Base-by-base conservation (phyloP, 2,888 invertebrate species). In the Pyralis farinalis region DNA sequence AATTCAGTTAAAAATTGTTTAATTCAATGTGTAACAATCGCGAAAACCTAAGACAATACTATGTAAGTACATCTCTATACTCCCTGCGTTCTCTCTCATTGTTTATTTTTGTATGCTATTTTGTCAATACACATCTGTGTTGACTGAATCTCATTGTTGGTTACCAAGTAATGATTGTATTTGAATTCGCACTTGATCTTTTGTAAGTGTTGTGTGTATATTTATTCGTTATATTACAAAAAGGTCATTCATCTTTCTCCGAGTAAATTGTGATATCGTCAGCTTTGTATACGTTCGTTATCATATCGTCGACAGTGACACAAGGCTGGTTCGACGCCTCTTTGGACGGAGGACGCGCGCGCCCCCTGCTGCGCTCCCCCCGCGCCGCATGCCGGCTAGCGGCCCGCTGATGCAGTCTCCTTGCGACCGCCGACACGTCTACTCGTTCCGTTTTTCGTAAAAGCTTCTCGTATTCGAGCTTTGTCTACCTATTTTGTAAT, bases 391-490 rank as follows among this genome's bases (percentile, higher is more conserved):
- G 55, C 56, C 65, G 49, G 55, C 51, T 47, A 63, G 59, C 62
- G 58, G 52, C 53, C 49, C 52, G 55, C 68, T 70, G 71, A 76
- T 85, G 85, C 86, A 88, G 87, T 88, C 85, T 76, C 71, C 63
- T 66, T 66, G 63, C 59, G 63, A 54, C 63, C 58, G 62, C 49
- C 48, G 59, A 43, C 36, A 53, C 43, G 53, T 43, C 38, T 43
- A 53, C 47, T 71, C 75, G 79, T 71, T 51, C 42, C 43, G 44
- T 55, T 33, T 55, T 33, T 37, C 33, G 16, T 44, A 56, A 72
- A 78, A 81, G 74, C 81, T 75, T 75, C 46, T 68, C 78, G 83
- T 63, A 64, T 68, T 71, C 84, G 87, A 83, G 86, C 87, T 87
- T 87, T 84, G 67, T 72, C 71, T 63, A 58, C 55, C 55, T 63